These are phyloP conservation scores for Agapostemon virescens DNA, from an alignment of 2,888 invertebrate species.

Conservation along the genomic window DNA sequence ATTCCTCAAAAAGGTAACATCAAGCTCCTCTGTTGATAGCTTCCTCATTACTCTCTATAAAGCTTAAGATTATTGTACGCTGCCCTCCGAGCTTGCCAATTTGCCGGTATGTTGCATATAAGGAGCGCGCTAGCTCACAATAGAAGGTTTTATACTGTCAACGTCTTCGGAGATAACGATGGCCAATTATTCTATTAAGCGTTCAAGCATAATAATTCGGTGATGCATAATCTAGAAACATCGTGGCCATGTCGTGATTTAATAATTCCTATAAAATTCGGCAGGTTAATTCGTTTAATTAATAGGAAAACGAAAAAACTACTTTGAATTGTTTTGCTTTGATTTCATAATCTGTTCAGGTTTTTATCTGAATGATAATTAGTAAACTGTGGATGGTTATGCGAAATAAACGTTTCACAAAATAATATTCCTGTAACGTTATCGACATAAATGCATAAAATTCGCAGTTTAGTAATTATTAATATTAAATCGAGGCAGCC, in stretches of 20 bases:
- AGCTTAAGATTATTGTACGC: slow-evolving; percentile 3
- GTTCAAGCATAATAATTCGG: background rate
- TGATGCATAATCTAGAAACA: background rate
- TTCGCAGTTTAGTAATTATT: too few species aligned
- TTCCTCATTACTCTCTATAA: background rate
- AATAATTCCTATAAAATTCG: background rate
- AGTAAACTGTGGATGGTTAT: too few species aligned
- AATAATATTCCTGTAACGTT: too few species aligned
- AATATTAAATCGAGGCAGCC: too few species aligned
- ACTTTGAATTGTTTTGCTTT: too few species aligned
- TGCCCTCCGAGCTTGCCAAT: slow-evolving; percentile 13
- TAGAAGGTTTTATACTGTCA: slow-evolving; percentile 27
- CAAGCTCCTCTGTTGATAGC: background rate
- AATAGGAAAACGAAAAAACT: too few species aligned
- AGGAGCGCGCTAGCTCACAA: slow-evolving; percentile 22
- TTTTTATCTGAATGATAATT: too few species aligned
- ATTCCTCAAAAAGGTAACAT: background rate
- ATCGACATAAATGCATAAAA: too few species aligned
- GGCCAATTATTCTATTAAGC: slow-evolving; percentile 35
- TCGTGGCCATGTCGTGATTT: background rate
- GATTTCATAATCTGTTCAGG: too few species aligned
- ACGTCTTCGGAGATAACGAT: slow-evolving; percentile 26
- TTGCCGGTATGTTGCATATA: background rate
- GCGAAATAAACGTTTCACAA: too few species aligned
- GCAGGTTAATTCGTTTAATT: background rate